Percentiles rank a stretch among this genome's conserved stretches.
Conservation (phyloP, 2,888 invertebrate genomes). For the Apodemia zela region DNA sequence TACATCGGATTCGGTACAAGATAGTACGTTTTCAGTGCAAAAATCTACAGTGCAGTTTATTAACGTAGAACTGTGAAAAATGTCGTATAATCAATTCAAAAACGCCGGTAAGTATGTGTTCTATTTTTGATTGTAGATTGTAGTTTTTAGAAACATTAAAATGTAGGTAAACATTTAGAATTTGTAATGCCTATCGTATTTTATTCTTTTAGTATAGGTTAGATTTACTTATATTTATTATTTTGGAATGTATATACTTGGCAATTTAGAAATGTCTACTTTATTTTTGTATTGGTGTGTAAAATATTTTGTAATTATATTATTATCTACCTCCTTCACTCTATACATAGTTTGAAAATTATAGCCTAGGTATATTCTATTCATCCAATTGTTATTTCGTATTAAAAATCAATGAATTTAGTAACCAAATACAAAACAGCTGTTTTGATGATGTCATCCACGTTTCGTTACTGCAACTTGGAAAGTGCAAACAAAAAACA, state of each 20-base stretch:
- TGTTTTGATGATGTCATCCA: slow-evolving; percentile 36
- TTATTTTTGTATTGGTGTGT: background rate
- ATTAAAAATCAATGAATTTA: slow-evolving; percentile 17
- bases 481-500: slow-evolving; percentile 1
- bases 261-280: background rate
- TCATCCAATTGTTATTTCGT: background rate
- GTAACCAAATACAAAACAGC: slow-evolving; percentile 34
- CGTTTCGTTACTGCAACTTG: slow-evolving; percentile 34
- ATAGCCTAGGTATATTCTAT: background rate
- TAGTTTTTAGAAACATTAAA: background rate
- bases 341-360: background rate
- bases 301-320: background rate
- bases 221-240: too few relatives aligned
- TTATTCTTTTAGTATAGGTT: too few relatives aligned
- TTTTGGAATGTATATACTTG: too few relatives aligned
- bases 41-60: slow-evolving; percentile 25
- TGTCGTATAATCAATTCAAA: slow-evolving; percentile 56
- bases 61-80: slow-evolving; percentile 31
- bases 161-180: too few relatives aligned
- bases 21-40: slow-evolving; percentile 35
- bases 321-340: background rate
- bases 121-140: background rate
- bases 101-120: slow-evolving; percentile 51
- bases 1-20: slow-evolving; percentile 48
- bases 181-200: too few relatives aligned